Evolutionary conservation across 2,113 vertebrate species (phyloP).

Genomic region (Cariama cristata): DNA sequence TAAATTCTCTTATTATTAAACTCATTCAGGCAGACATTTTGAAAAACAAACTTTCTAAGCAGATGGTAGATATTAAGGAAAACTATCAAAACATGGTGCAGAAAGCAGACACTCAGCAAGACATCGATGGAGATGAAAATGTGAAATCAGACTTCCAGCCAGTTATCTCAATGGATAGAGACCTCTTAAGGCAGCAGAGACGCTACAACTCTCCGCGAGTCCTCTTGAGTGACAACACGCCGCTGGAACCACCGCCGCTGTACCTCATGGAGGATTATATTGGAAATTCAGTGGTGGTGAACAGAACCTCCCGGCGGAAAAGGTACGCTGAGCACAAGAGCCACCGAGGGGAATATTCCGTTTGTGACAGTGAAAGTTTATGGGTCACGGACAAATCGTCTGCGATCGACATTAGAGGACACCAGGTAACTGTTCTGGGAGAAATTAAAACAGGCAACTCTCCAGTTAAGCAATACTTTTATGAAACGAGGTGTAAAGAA

Average conservation of each 20-base stretch:
- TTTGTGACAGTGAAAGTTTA: conserved; percentile 94
- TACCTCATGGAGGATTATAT: conserved; percentile 91
- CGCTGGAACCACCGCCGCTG: conserved; percentile 89
- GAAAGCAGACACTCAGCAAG: conserved; percentile 59
- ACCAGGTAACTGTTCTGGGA: conserved; percentile 88
- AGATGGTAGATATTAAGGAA: conserved; percentile 75
- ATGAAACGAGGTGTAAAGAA: conserved; percentile 91
- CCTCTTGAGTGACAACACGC: conserved; percentile 88
- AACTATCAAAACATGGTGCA: conserved; percentile 64
- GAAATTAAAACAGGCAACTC: conserved; percentile 87
- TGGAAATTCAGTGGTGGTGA: conserved; percentile 70
- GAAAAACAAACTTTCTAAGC: conserved; percentile 83
- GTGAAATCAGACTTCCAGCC: conserved; percentile 78
- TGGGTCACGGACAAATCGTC: conserved; percentile 95
- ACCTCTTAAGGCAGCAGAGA: conserved; percentile 89
- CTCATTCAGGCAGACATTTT: conserved; percentile 95
- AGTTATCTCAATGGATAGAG: conserved; percentile 79
- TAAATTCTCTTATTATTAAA: conserved; percentile 95
- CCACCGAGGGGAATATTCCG: conserved; percentile 93
- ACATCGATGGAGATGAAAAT: conserved; percentile 56
- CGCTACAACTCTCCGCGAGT: conserved; percentile 92
- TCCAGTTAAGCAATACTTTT: conserved; percentile 95
- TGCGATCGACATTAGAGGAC: conserved; percentile 87
- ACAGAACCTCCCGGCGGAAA: conserved; percentile 88
- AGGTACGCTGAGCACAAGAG: conserved; percentile 89